Evolutionary conservation across 2,797 vertebrate species (phyloP).

Genomic region (Halcyon smyrnensis): DNA sequence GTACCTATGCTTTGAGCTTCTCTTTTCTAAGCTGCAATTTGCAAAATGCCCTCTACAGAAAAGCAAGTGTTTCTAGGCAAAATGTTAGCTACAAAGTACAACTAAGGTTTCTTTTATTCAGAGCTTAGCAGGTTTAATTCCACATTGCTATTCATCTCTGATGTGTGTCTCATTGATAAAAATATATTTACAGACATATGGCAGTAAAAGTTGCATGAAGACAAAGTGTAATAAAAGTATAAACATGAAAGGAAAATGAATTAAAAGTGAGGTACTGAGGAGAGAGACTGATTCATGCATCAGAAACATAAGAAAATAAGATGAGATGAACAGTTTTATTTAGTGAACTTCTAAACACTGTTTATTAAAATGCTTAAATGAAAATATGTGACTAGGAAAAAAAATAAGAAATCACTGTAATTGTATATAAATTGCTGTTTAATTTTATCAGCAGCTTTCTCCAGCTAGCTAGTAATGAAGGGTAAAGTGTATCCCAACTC

Average conservation of each 20-base stretch:
- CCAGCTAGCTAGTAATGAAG: background rate
- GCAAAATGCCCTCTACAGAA: background rate
- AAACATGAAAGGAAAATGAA: constrained; percentile 1
- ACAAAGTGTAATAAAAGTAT: background rate
- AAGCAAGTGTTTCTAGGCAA: background rate
- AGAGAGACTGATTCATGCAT: background rate
- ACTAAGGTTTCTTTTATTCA: background rate
- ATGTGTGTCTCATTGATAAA: background rate
- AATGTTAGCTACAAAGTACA: background rate
- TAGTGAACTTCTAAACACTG: background rate
- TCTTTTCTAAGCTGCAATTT: background rate
- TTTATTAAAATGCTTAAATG: background rate
- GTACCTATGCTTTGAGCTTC: background rate
- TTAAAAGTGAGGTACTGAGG: background rate
- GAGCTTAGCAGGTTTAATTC: background rate
- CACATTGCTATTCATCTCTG: background rate
- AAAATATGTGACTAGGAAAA: background rate
- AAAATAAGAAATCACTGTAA: background rate
- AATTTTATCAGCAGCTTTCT: background rate
- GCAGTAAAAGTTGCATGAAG: background rate
- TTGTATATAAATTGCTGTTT: background rate
- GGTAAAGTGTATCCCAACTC: background rate
- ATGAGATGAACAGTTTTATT: background rate
- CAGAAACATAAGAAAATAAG: background rate
- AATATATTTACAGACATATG: background rate